A percentile compares a stretch with the other conserved stretches of the same genome.
Conservation (phyloP, 1,140 invertebrate genomes). For the Gryllus bimaculatus region DNA sequence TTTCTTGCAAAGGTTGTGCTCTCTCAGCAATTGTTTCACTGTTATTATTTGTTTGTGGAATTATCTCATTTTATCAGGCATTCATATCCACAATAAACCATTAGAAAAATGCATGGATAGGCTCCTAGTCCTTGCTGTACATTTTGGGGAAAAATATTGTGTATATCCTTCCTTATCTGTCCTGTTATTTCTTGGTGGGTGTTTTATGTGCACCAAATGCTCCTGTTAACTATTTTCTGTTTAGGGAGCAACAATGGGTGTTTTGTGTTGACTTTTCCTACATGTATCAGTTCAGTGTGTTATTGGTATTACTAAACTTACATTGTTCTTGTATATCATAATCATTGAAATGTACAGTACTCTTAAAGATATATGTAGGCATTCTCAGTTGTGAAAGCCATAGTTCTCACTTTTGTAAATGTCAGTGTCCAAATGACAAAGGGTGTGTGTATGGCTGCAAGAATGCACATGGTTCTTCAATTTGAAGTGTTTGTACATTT, state of each 20-base stretch:
- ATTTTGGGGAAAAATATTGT: background rate
- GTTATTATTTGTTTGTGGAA: background rate
- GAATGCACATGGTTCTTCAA: background rate
- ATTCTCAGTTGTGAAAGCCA: background rate
- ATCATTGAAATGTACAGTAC: background rate
- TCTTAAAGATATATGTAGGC: background rate
- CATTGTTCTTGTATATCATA: constrained; percentile 2
- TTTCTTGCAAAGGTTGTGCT: no score
- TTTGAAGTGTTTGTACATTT: constrained; percentile 5
- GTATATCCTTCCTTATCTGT: background rate
- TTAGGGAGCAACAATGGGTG: background rate
- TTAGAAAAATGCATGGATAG: constrained; percentile 5
- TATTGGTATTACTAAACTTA: background rate
- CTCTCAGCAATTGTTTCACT: background rate
- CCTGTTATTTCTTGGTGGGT: background rate
- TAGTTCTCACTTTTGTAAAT: background rate
- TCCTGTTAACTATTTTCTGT: background rate
- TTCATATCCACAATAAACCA: background rate
- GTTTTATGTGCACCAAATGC: background rate
- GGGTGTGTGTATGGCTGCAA: background rate
- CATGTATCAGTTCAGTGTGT: background rate
- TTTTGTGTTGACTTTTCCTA: background rate
- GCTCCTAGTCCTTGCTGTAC: background rate
- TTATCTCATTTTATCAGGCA: background rate
- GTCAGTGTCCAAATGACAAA: background rate